These are phyloP conservation scores for Megalops atlanticus DNA, from an alignment of 2,113 vertebrate genomes.

Conservation along the genomic window DNA sequence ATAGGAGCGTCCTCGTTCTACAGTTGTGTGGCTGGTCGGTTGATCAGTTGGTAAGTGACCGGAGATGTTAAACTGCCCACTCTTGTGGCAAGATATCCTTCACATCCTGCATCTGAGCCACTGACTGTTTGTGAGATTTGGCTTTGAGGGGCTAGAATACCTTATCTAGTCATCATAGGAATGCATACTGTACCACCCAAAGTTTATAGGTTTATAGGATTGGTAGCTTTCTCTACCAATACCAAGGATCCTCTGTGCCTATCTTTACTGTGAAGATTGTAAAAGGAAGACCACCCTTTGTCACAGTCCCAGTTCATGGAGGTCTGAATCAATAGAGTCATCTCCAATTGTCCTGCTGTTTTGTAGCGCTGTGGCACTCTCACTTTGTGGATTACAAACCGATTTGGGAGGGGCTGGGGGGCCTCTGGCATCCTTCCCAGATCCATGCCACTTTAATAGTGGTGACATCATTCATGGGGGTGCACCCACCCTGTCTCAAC, in stretches of 20 bases:
- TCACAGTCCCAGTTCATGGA: no score
- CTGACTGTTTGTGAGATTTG: constrained; percentile 13
- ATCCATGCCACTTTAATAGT: constrained; percentile 37
- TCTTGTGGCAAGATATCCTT: no score
- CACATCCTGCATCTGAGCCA: constrained; percentile 25
- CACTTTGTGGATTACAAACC: constrained; percentile 27
- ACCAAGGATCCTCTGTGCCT: no score
- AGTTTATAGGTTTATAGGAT: no score
- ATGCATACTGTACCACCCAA: no score
- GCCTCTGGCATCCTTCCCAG: constrained; percentile 35
- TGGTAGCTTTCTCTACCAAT: no score
- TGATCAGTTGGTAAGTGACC: no score
- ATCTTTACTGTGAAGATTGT: no score
- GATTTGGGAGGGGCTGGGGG: not conserved
- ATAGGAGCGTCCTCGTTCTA: no score
- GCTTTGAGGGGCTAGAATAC: not conserved
- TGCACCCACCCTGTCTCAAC: constrained; percentile 17
- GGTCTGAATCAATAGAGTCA: constrained; percentile 33
- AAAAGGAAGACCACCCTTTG: no score
- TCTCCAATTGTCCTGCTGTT: constrained; percentile 23
- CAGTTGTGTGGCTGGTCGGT: no score
- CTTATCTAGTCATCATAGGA: not conserved
- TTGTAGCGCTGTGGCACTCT: not conserved
- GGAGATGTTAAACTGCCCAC: no score
- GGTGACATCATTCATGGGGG: constrained; percentile 33